Evolutionary conservation across 64 coral and sea anemone genomes (phyloP), one percentile per base, ranked within the genome.

Genomic region (Orbicella faveolata): DNA sequence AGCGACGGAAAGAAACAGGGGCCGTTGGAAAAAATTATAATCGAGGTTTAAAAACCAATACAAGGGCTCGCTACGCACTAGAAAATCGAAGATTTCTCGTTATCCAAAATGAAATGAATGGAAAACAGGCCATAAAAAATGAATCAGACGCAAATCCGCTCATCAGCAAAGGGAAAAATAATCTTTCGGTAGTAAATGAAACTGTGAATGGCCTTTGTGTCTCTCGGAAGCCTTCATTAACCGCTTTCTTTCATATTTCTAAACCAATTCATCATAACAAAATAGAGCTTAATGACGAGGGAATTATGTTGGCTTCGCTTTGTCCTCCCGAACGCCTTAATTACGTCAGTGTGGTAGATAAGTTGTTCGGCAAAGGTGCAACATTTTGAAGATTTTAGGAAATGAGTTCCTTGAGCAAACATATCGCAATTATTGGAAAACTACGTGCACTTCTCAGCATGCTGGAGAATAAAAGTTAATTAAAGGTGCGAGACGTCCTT

Each of bases 181-280:
- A 93, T 66, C 84, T 84, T 77, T 77, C 79, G 16, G 37, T 51
- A 25, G 87, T 93, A 83, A 89, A 89, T 77, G 81, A 93, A 93
- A 89, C 79, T 69, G 92, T 70, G 79, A 89, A 89, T 84, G 36
- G 57, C 73, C 82, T 89, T 93, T 93, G 92, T 93, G 25, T 78
- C 37, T 14, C 48, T 84, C 80, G 61, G 92, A 93, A 83, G 83
- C 70, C 78, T 75, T 93, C 92, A 93, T 93, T 93, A 93, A 76
- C 8, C 36, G 36, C 34, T 89, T 89, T 93, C 92, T 93, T 89
- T 93, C 20, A 77, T 57, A 66, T 83, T 33, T 63, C 36, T 83
- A 78, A 77, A 16, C 37, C 87, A 82, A 93, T 93, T 93, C 92
- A 89, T 84, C 78, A 51, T 15, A 65, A 83, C 79, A 93, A 93